Evolutionary conservation across 1,140 invertebrate species (phyloP).

Genomic region (Ceratosolen solmsi): DNA sequence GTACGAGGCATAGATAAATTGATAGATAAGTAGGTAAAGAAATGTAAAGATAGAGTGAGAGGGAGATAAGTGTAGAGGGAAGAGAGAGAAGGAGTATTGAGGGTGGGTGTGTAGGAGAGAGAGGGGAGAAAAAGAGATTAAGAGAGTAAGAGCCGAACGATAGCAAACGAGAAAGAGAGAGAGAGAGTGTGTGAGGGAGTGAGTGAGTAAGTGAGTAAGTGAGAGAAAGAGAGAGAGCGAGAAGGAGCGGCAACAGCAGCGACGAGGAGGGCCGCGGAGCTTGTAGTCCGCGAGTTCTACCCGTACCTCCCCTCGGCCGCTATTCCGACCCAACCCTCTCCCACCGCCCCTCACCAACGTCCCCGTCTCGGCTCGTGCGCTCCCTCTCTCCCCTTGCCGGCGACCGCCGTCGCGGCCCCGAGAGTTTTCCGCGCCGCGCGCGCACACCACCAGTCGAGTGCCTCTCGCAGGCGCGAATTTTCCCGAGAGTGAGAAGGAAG

Average conservation of each 20-base stretch:
- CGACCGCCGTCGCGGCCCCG: neutral
- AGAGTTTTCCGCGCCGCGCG: conserved; percentile 4
- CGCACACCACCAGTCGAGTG: conserved; percentile 14
- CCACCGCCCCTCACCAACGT: neutral
- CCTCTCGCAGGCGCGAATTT: neutral
- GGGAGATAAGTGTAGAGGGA: no score
- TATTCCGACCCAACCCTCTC: neutral
- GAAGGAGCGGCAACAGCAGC: conserved; percentile 28
- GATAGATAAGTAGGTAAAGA: neutral
- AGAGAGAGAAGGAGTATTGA: no score
- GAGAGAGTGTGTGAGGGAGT: conserved; percentile 5
- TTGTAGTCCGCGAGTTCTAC: neutral
- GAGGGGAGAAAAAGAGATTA: no score
- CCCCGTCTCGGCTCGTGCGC: no score
- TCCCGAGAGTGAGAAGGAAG: neutral
- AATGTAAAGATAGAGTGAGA: neutral
- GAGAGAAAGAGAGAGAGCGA: neutral
- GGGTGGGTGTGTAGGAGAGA: no score
- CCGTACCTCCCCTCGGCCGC: neutral
- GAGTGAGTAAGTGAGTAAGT: neutral
- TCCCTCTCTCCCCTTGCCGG: conserved; percentile 1
- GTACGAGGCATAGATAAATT: neutral
- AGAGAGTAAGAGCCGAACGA: no score
- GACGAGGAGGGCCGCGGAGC: neutral
- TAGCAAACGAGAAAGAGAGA: conserved; percentile 20